Base-by-base conservation (phyloP, 2,888 invertebrate species). In the Invenusta paracnida region DNA sequence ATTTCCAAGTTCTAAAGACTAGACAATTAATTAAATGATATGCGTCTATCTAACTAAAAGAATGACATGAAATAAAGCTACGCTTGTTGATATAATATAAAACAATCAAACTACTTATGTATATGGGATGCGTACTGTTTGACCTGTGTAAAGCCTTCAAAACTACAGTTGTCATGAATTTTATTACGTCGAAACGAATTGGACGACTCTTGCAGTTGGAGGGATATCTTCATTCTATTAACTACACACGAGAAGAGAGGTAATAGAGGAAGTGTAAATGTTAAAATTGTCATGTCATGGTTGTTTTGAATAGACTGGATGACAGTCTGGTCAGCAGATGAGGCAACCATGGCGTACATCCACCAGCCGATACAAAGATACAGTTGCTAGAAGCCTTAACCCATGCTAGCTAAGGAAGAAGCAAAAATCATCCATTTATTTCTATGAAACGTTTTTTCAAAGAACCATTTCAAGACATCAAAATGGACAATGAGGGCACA, bases 401-500 rank as follows among this genome's bases (percentile, higher is more conserved):
- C n/a, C n/a, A n/a, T n/a, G n/a, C n/a, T 5, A 48, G 17, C 5
- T 5, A 48, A 48, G 48, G 17, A 11, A 17, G 5, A 48, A n/a
- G n/a, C n/a, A 48, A 48, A n/a, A 48, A 48, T 23, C 73, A 73
- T 73, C 73, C 73, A 73, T 73, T 73, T 73, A 73, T 73, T 73
- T 73, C 73, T 73, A 73, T 73, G 73, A 73, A 23, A 73, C 73
- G 73, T 25, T 13, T 73, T 25, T 73, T 73, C 48, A 73, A 5
- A 73, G 73, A 73, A 25, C 11, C 73, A 23, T 73, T 73, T 73
- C 73, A 73, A 73, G 73, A 73, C 73, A 73, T 73, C 11, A 73
- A 73, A 13, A 5, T 73, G 73, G 73, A 73, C 73, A 73, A 73
- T 73, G 73, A 73, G 73, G 73, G 73, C 17, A 73, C 73, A 73